Base-by-base conservation (phyloP, 2,797 vertebrate genomes). In the Sebastes cheni region DNA sequence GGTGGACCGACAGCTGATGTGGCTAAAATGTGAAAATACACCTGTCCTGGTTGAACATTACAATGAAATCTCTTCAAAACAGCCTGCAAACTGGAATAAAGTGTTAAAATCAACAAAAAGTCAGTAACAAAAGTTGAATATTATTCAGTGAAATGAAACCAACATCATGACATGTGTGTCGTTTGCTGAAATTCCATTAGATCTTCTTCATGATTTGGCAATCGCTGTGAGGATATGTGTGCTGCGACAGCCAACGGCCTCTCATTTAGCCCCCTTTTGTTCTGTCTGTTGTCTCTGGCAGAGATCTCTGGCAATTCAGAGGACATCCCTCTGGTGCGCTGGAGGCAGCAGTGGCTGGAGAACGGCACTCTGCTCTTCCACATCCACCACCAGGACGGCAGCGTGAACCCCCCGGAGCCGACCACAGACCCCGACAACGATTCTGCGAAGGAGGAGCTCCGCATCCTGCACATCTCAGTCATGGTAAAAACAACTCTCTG, bases 271-370 rank as follows among this genome's bases (percentile, higher is more conserved):
- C 12, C 8, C 13, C 2, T 10, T 50, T 58, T 30, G 5, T 83
- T 14, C 42, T 79, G 14, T 71, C 3, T 79, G 18, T 84, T 85
- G 56, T 83, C 18, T 80, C 56, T 90, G 64, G 54, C 93, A 99
- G 99, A 99, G 92, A 99, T 99, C 82, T 98, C 99, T 0, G 99
- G 99, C 76, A 99, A 98, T 92, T 97, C 98, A 0, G 99, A 99
- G 14, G 98, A 99, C 90, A 99, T 99, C 83, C 98, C 99, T 0
- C 91, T 99, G 82, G 99, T 99, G 60, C 98, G 99, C 82, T 99
- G 99, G 99, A 95, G 97, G 87, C 99, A 99, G 92, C 99, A 99
- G 88, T 99, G 99, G 99, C 94, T 99, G 90, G 99, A 99, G 93
- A 99, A 99, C 0, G 98, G 99, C 60, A 99, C 99, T 0, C 88